Conservation (phyloP, 2,113 vertebrate genomes). For the Onychostoma macrolepis region DNA sequence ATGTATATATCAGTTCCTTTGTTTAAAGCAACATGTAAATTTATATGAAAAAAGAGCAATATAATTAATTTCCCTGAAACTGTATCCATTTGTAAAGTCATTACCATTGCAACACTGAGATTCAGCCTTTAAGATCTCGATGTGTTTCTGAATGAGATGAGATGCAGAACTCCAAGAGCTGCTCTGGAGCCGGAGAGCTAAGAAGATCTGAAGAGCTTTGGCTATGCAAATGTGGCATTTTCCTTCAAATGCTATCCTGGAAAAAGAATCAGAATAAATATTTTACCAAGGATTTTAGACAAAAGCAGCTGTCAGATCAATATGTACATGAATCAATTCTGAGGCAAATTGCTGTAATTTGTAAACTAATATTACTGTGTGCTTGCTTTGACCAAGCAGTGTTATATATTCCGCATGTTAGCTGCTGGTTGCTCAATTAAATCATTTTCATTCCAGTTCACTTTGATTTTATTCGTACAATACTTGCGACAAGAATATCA, state of each 20-base stretch:
- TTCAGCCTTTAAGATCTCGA: not conserved
- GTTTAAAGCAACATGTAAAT: not conserved
- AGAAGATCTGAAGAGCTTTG: slow-evolving; percentile 27
- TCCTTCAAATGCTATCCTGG: slow-evolving; percentile 21
- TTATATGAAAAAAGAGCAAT: not conserved
- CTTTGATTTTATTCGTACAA: not conserved
- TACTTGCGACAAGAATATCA: not conserved
- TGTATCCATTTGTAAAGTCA: not conserved
- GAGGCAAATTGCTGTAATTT: not conserved
- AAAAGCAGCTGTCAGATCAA: slow-evolving; percentile 11
- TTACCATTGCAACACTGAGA: not conserved
- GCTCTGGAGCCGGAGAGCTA: not conserved
- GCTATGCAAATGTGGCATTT: slow-evolving; percentile 44
- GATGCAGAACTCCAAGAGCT: not conserved
- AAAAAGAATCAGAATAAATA: slow-evolving; percentile 33
- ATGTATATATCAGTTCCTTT: not conserved
- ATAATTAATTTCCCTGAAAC: not conserved
- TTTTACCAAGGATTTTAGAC: slow-evolving; percentile 13
- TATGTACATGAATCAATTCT: slow-evolving; percentile 20
- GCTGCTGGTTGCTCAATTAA: not conserved
- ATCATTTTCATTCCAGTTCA: not conserved
- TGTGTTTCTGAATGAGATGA: not conserved
- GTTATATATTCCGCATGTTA: not conserved
- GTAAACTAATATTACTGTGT: not conserved
- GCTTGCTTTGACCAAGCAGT: not conserved